phyloP scores from a whole-genome alignment of 2,888 invertebrate genomes.

The Acanthosepion esculentum region DNA sequence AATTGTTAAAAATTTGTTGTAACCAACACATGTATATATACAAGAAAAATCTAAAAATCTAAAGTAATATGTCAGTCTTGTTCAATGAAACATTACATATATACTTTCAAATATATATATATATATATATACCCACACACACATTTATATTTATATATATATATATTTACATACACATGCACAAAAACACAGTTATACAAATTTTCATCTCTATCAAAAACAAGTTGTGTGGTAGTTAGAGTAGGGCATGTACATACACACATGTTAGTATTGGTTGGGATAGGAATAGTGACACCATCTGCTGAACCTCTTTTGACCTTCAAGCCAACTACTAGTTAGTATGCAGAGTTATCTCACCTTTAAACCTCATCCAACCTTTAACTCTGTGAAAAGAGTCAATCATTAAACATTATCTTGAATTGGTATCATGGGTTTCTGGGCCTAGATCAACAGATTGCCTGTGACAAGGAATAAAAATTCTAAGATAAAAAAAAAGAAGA shows the following conservation, averaged over 20 bases:
- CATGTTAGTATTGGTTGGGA: not conserved
- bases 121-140: not conserved
- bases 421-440: not conserved
- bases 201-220: not conserved
- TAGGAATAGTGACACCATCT: constrained; percentile 33
- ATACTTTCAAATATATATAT: too few relatives aligned
- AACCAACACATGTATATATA: too few relatives aligned
- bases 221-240: not conserved
- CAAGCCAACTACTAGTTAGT: not conserved
- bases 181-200: not conserved
- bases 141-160: too few relatives aligned
- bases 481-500: not conserved
- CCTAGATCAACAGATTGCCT: not conserved
- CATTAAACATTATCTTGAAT: not conserved
- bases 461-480: not conserved
- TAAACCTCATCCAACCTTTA: constrained; percentile 13
- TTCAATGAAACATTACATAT: too few relatives aligned
- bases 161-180: not conserved
- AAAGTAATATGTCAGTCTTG: too few relatives aligned
- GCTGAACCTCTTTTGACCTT: not conserved
- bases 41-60: too few relatives aligned
- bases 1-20: too few relatives aligned
- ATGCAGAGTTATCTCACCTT: constrained; percentile 11
- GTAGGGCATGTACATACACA: not conserved
- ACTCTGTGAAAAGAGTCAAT: not conserved